Percentiles rank a stretch among this genome's conserved stretches.
Evolutionary conservation across 1,140 invertebrate genomes (phyloP).

Genomic region (Periplaneta americana): DNA sequence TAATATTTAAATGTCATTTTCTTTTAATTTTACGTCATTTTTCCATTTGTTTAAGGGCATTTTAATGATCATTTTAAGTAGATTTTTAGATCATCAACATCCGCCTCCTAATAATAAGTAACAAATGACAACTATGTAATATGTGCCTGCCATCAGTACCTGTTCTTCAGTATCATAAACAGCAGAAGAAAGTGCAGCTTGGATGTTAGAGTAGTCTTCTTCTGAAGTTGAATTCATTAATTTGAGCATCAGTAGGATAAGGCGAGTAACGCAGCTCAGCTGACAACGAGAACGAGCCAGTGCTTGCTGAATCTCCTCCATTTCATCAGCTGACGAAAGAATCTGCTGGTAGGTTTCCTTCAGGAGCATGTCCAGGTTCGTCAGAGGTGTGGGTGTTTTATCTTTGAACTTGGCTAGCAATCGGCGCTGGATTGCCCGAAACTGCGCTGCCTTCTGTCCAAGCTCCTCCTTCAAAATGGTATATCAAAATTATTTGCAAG

Average conservation of each 20-base stretch:
- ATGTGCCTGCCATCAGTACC: no score
- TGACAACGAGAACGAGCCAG: constrained; percentile 7
- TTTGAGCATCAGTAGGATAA: neutral
- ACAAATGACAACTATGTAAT: no score
- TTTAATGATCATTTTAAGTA: no score
- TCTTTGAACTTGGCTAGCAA: constrained; percentile 70
- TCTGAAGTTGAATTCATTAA: neutral
- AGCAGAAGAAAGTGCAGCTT: neutral
- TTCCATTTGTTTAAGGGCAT: no score
- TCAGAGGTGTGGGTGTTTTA: constrained; percentile 64
- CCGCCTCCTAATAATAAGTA: no score
- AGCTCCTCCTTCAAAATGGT: constrained; percentile 54
- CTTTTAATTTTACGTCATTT: no score
- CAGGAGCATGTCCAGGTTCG: constrained; percentile 63
- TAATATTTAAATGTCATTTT: no score
- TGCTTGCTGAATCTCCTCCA: constrained; percentile 36
- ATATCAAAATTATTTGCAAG: no score
- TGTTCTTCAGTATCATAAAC: constrained; percentile 7
- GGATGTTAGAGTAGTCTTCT: neutral
- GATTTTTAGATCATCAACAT: no score
- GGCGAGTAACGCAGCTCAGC: neutral
- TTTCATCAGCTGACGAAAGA: constrained; percentile 38
- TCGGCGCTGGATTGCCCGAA: constrained; percentile 63
- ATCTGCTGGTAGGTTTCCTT: constrained; percentile 64
- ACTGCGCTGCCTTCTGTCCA: constrained; percentile 57